A percentile compares a stretch with the other conserved stretches of the same genome.
Evolutionary conservation across 2,797 vertebrate species (phyloP).

Genomic region (Passerculus sandwichensis): DNA sequence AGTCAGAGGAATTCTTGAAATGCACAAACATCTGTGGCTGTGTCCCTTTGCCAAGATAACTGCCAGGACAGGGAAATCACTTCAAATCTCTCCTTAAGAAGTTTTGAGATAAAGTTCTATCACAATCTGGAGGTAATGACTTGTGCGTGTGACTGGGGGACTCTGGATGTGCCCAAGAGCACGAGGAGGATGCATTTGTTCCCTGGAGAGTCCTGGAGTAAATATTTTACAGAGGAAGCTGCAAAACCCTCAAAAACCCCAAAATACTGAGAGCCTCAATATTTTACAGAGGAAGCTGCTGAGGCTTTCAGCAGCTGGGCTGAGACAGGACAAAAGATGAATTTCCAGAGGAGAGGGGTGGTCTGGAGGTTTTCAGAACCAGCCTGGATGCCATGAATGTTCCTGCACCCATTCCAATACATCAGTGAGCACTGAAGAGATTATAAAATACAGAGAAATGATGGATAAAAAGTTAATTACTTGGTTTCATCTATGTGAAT

Average conservation of each 20-base stretch:
- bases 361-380: not conserved
- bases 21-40: not conserved
- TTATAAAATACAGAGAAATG: not conserved
- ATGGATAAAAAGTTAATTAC: not conserved
- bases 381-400: not conserved
- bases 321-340: not conserved
- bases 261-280: not conserved
- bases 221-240: not conserved
- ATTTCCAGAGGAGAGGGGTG: not conserved
- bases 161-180: not conserved
- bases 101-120: not conserved
- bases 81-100: not conserved
- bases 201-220: not conserved
- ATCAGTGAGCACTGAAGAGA: fast-evolving
- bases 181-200: not conserved
- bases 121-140: not conserved
- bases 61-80: not conserved
- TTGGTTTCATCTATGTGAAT: not conserved
- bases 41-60: not conserved
- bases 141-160: not conserved
- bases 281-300: not conserved
- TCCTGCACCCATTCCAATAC: not conserved
- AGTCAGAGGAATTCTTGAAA: not conserved
- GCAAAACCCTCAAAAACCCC: not conserved
- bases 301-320: not conserved